Percentiles rank a stretch among this genome's conserved stretches.
Evolutionary conservation across 37 sponge, comb jelly and placozoan species (phyloP).

Genomic region (Agelas oroides): DNA sequence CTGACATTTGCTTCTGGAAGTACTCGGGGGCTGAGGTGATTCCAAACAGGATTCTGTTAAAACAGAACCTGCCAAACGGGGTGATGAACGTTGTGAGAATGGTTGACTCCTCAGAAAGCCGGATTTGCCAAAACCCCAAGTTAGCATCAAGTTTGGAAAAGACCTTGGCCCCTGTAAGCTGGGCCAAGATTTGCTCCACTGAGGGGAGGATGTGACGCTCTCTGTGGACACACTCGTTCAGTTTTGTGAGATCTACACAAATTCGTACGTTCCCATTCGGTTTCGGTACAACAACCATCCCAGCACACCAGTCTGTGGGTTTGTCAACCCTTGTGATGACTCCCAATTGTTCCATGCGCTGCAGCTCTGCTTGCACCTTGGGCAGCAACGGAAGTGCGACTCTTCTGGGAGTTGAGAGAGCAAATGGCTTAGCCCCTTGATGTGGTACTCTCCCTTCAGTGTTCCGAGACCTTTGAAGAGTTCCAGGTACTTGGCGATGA

Average conservation of each 20-base stretch:
- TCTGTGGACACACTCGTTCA: conserved; percentile 30
- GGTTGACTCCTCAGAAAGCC: conserved; percentile 11
- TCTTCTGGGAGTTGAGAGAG: conserved; percentile 41
- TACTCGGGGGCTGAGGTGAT: conserved; percentile 62
- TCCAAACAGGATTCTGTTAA: conserved; percentile 56
- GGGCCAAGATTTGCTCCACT: conserved; percentile 21
- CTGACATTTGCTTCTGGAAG: conserved; percentile 47
- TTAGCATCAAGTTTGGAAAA: conserved; percentile 59
- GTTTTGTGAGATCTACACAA: conserved; percentile 36
- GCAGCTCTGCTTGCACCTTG: conserved; percentile 15
- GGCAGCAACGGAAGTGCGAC: conserved; percentile 11
- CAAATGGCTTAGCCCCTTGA: conserved; percentile 30
- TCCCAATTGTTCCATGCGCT: conserved; percentile 19
- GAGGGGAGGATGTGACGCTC: conserved; percentile 32
- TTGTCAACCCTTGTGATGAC: conserved; percentile 29
- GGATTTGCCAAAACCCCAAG: conserved; percentile 54
- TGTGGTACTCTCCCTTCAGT: conserved; percentile 16
- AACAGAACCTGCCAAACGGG: conserved; percentile 37
- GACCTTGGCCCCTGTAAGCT: conserved; percentile 3
- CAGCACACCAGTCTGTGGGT: conserved; percentile 43
- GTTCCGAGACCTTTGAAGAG: conserved; percentile 39
- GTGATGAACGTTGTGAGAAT: conserved; percentile 49
- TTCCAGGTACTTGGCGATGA: not conserved
- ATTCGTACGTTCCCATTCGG: conserved; percentile 24
- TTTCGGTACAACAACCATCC: conserved; percentile 44